Conservation (phyloP, 1,140 invertebrate species). For the Heliconius melpomene region DNA sequence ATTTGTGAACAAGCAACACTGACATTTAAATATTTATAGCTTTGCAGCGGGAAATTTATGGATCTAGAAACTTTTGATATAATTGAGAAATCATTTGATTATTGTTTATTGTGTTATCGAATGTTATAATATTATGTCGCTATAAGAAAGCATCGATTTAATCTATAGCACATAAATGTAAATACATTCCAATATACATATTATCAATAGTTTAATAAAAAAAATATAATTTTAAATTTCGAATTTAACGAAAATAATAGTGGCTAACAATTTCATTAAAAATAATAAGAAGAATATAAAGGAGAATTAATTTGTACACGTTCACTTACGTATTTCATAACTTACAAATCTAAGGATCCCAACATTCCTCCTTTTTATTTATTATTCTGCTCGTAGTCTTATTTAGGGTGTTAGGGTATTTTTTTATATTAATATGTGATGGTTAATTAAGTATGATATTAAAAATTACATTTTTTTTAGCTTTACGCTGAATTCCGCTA, state of each 20-base stretch:
- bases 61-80: background rate
- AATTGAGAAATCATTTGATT: too few species aligned
- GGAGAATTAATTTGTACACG: background rate
- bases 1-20: slow-evolving; percentile 21
- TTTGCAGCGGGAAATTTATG: slow-evolving; percentile 15
- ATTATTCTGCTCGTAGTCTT: background rate
- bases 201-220: too few species aligned
- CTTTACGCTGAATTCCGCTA: too few species aligned
- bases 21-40: slow-evolving; percentile 21
- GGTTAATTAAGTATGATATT: background rate
- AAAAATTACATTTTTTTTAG: too few species aligned
- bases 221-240: too few species aligned
- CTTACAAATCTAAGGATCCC: background rate
- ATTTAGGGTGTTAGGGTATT: background rate
- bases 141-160: too few species aligned
- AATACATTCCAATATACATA: too few species aligned
- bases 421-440: background rate
- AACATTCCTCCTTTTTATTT: background rate
- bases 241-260: too few species aligned
- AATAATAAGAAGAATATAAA: background rate
- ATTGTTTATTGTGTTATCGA: too few species aligned
- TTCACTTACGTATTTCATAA: background rate
- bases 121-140: too few species aligned
- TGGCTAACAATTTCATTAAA: too few species aligned
- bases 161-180: too few species aligned